Evolutionary conservation across 2,113 vertebrate genomes (phyloP).

Genomic region (Clarias macrocephalus): DNA sequence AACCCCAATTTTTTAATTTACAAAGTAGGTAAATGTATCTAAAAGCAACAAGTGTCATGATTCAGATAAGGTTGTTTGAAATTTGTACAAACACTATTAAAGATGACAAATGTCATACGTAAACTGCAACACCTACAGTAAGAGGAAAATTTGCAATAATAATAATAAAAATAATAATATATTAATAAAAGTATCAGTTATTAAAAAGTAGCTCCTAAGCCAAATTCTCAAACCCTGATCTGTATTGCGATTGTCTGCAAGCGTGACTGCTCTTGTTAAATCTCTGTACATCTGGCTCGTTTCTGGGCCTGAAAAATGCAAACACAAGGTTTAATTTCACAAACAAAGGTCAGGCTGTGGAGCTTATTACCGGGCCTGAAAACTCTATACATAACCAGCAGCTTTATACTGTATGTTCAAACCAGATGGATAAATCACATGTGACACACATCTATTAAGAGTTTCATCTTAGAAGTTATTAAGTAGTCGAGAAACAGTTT

Average conservation of each 20-base stretch:
- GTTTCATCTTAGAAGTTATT: background rate
- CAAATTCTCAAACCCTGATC: background rate
- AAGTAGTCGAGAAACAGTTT: background rate
- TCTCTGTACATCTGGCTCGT: background rate
- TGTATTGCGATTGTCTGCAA: background rate
- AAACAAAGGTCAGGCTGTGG: background rate
- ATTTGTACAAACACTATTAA: background rate
- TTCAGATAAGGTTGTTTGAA: too few species aligned
- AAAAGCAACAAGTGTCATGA: too few species aligned
- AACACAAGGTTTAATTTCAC: background rate
- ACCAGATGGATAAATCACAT: background rate
- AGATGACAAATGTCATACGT: background rate
- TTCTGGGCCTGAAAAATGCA: background rate
- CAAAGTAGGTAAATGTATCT: too few species aligned
- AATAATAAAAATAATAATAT: background rate
- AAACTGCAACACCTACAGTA: background rate
- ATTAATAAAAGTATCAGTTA: too few species aligned
- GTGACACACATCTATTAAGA: background rate
- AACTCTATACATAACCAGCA: background rate
- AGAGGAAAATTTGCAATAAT: background rate
- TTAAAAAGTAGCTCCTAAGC: background rate
- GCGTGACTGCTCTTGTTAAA: background rate
- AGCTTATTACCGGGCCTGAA: background rate
- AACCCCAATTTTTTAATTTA: too few species aligned
- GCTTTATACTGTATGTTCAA: background rate